A percentile compares a stretch with the other conserved stretches of the same genome.
These are phyloP conservation scores for Anguilla megastoma DNA, from an alignment of 2,797 vertebrate genomes.

Conservation along the genomic window DNA sequence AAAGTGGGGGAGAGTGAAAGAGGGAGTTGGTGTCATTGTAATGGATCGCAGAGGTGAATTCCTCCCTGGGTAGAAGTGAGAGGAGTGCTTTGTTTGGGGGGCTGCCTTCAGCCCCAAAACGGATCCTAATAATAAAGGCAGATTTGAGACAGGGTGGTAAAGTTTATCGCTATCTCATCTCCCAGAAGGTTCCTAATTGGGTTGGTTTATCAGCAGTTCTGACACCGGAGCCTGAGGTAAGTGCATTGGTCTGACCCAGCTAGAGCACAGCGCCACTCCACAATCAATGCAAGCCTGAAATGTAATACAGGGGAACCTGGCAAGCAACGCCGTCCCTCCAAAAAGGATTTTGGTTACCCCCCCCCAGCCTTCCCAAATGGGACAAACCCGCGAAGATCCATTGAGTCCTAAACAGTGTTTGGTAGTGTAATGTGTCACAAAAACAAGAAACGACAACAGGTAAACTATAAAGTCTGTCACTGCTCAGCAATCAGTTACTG, in stretches of 20 bases:
- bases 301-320: conserved; percentile 16
- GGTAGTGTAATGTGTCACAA: conserved; percentile 4
- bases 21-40: conserved; percentile 1
- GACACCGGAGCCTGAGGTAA: conserved; percentile 32
- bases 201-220: conserved; percentile 27
- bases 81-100: conserved; percentile 11
- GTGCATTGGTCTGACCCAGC: conserved; percentile 21
- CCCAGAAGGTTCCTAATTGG: conserved; percentile 23
- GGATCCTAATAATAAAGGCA: not conserved
- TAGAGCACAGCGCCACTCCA: conserved; percentile 19
- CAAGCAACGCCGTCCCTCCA: not conserved
- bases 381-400: not conserved
- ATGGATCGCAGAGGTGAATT: not conserved
- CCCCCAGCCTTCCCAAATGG: not conserved
- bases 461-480: not conserved
- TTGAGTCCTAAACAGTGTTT: not conserved
- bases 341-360: conserved; percentile 1
- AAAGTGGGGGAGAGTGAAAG: not conserved
- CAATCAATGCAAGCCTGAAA: conserved; percentile 28
- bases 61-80: not conserved
- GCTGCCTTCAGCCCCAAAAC: not conserved
- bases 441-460: not conserved
- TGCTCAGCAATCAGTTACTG: not conserved
- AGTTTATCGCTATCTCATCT: conserved; percentile 23
- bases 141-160: not conserved